A percentile compares a stretch with the other conserved stretches of the same genome.
Conservation (phyloP, 2,888 invertebrate genomes). For the Osedax frankpressi region DNA sequence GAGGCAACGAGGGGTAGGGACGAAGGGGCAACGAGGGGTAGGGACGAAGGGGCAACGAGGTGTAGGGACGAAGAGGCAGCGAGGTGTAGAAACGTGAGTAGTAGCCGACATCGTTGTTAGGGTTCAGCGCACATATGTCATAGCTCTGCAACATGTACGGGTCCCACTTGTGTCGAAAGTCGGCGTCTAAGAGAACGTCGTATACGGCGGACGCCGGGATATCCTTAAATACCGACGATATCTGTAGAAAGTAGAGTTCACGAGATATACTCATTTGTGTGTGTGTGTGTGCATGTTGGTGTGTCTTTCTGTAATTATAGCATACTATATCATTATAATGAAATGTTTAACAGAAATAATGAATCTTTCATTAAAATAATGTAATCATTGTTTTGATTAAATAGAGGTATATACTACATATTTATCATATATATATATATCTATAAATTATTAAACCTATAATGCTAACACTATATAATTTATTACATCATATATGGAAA, state of each 20-base stretch:
- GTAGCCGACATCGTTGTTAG: conserved; percentile 82
- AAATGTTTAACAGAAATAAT: no score
- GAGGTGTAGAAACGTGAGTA: conserved; percentile 60
- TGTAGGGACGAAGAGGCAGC: background rate
- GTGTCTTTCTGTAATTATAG: no score
- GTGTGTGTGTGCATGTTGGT: background rate
- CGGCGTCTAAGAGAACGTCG: conserved; percentile 79
- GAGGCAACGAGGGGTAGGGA: background rate
- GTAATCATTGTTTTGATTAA: no score
- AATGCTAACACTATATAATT: no score
- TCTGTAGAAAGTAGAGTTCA: conserved; percentile 43
- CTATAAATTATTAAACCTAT: no score
- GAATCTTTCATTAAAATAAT: no score
- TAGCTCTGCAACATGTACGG: conserved; percentile 72
- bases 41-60: background rate
- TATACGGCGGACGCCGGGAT: conserved; percentile 63
- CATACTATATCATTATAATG: no score
- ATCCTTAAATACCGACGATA: conserved; percentile 58
- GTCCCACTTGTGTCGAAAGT: conserved; percentile 77
- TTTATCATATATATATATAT: no score
- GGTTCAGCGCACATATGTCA: conserved; percentile 77
- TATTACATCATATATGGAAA: no score
- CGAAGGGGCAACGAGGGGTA: background rate
- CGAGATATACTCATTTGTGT: background rate
- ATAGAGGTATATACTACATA: no score